phyloP scores from a whole-genome alignment of 2,888 invertebrate genomes.

The Dryadula phaetusa region DNA sequence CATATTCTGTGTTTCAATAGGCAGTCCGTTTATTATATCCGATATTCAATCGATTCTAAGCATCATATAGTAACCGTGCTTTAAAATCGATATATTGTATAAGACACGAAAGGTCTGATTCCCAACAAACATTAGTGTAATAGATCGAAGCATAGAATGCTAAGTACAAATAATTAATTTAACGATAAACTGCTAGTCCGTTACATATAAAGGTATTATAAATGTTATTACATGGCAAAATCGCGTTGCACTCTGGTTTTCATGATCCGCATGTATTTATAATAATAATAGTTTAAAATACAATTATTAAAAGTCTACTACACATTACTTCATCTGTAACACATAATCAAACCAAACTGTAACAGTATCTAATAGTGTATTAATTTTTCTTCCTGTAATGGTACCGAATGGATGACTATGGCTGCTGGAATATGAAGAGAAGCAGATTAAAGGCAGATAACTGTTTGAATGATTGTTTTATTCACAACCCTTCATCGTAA shows the following conservation, averaged over 20 bases:
- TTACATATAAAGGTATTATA: constrained; percentile 64
- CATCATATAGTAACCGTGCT: constrained; percentile 47
- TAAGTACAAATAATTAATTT: constrained; percentile 81
- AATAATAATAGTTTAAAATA: constrained; percentile 77
- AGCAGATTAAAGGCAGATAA: constrained; percentile 83
- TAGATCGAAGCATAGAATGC: constrained; percentile 77
- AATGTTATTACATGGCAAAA: constrained; percentile 65
- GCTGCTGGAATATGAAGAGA: constrained; percentile 81
- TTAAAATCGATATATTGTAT: constrained; percentile 46
- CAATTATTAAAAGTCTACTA: constrained; percentile 73
- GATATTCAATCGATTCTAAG: constrained; percentile 45
- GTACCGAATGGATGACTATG: constrained; percentile 82
- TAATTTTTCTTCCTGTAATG: constrained; percentile 83
- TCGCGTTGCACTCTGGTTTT: constrained; percentile 83
- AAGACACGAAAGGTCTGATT: constrained; percentile 70
- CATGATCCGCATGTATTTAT: constrained; percentile 80
- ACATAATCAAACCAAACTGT: constrained; percentile 84
- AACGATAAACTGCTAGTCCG: constrained; percentile 80
- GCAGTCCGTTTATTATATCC: constrained; percentile 46
- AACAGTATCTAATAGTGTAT: constrained; percentile 82
- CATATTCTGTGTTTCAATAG: constrained; percentile 48
- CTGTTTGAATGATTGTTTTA: constrained; percentile 81
- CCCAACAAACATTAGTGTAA: constrained; percentile 79
- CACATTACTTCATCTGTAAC: constrained; percentile 82
- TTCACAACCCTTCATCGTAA: constrained; percentile 47